Percentiles rank a stretch among this genome's conserved stretches.
These are phyloP conservation scores for Glaucopsyche alexis DNA, from an alignment of 2,888 invertebrate species.

Conservation along the genomic window DNA sequence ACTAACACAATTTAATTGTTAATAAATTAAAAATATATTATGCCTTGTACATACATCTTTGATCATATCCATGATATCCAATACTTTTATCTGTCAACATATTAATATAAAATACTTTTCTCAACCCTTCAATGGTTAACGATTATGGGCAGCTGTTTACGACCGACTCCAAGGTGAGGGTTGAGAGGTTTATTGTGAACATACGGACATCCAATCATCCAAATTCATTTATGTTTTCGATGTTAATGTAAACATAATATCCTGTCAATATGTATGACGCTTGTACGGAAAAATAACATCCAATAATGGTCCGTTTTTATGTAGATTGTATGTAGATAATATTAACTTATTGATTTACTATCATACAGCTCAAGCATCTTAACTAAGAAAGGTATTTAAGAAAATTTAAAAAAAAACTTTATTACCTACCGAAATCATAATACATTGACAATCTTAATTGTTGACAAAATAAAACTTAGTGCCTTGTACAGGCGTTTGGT, in stretches of 20 bases:
- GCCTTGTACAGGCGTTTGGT: too few species aligned
- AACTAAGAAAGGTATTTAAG: too few species aligned
- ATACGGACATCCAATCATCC: slow-evolving; percentile 18
- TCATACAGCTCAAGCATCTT: too few species aligned
- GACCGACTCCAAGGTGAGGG: slow-evolving; percentile 15
- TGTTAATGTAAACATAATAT: slow-evolving; percentile 1
- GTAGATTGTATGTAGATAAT: too few species aligned
- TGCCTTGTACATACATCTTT: neutral
- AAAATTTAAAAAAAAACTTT: too few species aligned
- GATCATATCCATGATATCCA: neutral
- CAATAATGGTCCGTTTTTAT: too few species aligned
- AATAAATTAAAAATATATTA: neutral
- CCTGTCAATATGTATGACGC: neutral
- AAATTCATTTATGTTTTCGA: slow-evolving; percentile 5
- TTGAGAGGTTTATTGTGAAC: slow-evolving; percentile 15
- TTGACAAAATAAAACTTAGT: too few species aligned
- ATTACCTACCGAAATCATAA: too few species aligned
- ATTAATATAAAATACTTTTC: neutral
- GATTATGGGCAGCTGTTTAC: slow-evolving; percentile 24
- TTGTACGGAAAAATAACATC: neutral
- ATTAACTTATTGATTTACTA: too few species aligned
- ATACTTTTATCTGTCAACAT: neutral
- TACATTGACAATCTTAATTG: too few species aligned
- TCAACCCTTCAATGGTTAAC: slow-evolving; percentile 2
- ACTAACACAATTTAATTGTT: neutral